Evolutionary conservation across 2,888 invertebrate species (phyloP).

Genomic region (Ferdinandea cuprea): DNA sequence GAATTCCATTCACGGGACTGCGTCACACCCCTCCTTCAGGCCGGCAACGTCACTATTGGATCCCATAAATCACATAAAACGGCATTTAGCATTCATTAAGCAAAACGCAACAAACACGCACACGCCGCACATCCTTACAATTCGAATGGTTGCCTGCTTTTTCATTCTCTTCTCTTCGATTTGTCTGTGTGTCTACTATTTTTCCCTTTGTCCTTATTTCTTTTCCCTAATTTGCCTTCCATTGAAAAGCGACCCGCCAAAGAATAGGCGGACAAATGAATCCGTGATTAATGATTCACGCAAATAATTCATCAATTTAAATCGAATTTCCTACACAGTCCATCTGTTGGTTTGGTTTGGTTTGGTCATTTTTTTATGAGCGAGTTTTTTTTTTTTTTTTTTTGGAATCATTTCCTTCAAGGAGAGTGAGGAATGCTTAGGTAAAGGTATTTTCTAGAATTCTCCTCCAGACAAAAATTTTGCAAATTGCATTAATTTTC

Average conservation of each 20-base stretch:
- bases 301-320: slow-evolving; percentile 62
- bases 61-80: slow-evolving; percentile 70
- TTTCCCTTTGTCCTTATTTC: slow-evolving; percentile 28
- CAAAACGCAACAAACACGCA: slow-evolving; percentile 67
- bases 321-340: slow-evolving; percentile 1
- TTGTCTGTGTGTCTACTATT: slow-evolving; percentile 11
- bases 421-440: too few relatives aligned
- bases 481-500: slow-evolving; percentile 63
- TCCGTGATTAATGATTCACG: slow-evolving; percentile 66
- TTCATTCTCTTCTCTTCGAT: slow-evolving; percentile 2
- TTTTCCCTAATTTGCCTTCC: slow-evolving; percentile 50
- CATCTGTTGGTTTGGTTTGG: slow-evolving; percentile 57
- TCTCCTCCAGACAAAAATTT: not conserved
- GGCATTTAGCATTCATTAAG: slow-evolving; percentile 72
- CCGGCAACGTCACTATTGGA: too few relatives aligned
- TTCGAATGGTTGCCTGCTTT: not conserved
- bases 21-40: not conserved
- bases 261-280: slow-evolving; percentile 50
- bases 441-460: not conserved
- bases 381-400: not conserved
- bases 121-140: slow-evolving; percentile 27
- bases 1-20: slow-evolving; percentile 31
- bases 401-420: too few relatives aligned
- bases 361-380: slow-evolving; percentile 50
- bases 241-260: slow-evolving; percentile 27